A percentile compares a stretch with the other conserved stretches of the same genome.
phyloP scores from a whole-genome alignment of 2,797 vertebrate genomes.

The Chloroceryle inda region DNA sequence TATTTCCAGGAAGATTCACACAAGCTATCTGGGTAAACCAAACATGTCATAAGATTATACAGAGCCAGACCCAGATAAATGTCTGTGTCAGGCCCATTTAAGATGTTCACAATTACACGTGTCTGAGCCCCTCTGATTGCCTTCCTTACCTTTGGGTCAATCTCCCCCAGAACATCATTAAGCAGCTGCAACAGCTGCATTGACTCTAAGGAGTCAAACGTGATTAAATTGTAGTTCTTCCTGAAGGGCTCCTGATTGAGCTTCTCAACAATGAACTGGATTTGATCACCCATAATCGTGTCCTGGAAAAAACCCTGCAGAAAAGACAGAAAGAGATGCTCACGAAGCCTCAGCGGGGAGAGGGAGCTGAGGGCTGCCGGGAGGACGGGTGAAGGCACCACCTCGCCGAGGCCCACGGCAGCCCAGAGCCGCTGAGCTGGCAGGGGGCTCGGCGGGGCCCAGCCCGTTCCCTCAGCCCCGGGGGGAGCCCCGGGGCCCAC shows the following conservation, averaged over 20 bases:
- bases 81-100: neutral
- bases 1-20: conserved; percentile 20
- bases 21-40: neutral
- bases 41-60: neutral
- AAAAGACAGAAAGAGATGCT: neutral
- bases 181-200: conserved; percentile 93
- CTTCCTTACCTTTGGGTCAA: conserved; percentile 92
- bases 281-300: conserved; percentile 90
- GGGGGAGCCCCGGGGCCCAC: too few species aligned
- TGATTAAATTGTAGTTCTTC: conserved; percentile 95
- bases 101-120: neutral
- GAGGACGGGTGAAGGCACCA: neutral
- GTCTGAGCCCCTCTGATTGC: neutral
- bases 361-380: neutral
- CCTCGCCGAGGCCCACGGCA: neutral
- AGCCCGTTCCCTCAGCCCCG: neutral
- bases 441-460: neutral
- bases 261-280: conserved; percentile 94
- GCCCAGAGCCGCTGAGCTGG: neutral
- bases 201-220: conserved; percentile 94
- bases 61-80: neutral
- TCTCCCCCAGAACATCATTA: conserved; percentile 93
- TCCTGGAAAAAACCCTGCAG: neutral
- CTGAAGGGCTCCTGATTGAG: conserved; percentile 95
- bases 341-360: neutral